Base-by-base conservation (phyloP, 2,113 vertebrate species). In the Elaphurus davidianus region DNA sequence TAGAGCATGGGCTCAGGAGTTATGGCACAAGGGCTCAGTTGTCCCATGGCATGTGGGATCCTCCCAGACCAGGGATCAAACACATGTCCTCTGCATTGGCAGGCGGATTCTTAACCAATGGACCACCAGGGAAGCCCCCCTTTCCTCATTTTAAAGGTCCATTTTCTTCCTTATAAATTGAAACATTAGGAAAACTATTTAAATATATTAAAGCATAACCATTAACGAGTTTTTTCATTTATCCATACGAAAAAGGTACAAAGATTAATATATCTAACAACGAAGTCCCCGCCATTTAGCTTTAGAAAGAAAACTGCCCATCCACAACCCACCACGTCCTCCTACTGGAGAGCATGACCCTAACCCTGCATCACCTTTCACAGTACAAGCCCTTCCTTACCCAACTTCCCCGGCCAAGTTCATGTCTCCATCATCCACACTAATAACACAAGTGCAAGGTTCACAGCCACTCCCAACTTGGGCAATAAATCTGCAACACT, bases 211-310 rank as follows among this genome's bases (percentile, higher is more conserved):
- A 90, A 81, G 36, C n/a, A 16, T 21, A 28, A 15, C 19, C 10
- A 86, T 79, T 52, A 76, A 87, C 43, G 15, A 54, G 50, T 81
- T 43, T 71, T 60, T 82, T 23, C 87, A 76, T 47, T 83, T 94
- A 64, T 74, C 45, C 83, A 36, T 47, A 43, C 4, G 14, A 74
- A 91, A 87, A 87, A 64, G 59, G 30, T 33, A 59, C 6, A n/a
- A 43, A 47, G 40, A 74, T 23, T 4, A 76, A 76, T 45, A 91
- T 30, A 67, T 67, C 3, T 47, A n/a, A 57, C 47, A 64, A 27
- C 4, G 33, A 90, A 71, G 52, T 6, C 16, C 28, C 57, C 6
- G 43, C 57, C 25, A 30, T 30, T 10, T 21, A 25, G 54, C 74
- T 87, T 79, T 52, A 87, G 90, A 64, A 87, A 47, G 64, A 60